Percentiles rank a stretch among this genome's conserved stretches.
phyloP scores from a whole-genome alignment of 2,797 vertebrate genomes.

The Poecilia wingei region DNA sequence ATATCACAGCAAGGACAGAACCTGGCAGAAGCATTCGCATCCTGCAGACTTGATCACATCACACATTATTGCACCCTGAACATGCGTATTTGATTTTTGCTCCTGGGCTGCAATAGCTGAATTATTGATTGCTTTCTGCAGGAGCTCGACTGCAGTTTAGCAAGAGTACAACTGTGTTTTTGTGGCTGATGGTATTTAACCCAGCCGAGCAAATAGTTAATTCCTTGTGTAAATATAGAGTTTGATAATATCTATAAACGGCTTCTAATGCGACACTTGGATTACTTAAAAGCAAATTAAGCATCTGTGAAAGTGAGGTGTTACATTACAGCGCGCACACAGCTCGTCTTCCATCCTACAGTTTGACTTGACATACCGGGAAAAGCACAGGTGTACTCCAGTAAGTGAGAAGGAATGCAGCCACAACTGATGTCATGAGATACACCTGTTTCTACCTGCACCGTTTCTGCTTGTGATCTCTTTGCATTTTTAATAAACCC shows the following conservation, averaged over 20 bases:
- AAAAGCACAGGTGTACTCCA: constrained; percentile 17
- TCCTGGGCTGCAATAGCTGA: background rate
- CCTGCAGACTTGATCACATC: background rate
- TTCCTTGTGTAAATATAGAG: background rate
- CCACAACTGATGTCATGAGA: constrained; percentile 14
- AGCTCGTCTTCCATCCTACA: background rate
- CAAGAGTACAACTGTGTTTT: background rate
- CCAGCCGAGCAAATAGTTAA: background rate
- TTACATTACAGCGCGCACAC: background rate
- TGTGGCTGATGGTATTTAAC: background rate
- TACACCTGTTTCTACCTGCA: constrained; percentile 20
- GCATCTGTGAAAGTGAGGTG: background rate
- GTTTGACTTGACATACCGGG: constrained; percentile 1
- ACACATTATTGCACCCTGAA: no score
- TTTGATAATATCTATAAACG: background rate
- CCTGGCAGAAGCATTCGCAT: background rate
- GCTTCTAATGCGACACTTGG: background rate
- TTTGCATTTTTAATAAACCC: background rate
- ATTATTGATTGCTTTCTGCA: background rate
- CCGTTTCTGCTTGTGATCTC: background rate
- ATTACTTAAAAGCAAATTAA: background rate
- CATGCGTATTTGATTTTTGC: background rate
- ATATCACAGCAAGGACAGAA: background rate
- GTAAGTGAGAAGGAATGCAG: constrained; percentile 7
- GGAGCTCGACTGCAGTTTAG: constrained; percentile 11